Percentiles rank a stretch among this genome's conserved stretches.
Conservation (phyloP, 1,140 invertebrate species). For the Heliconius melpomene region DNA sequence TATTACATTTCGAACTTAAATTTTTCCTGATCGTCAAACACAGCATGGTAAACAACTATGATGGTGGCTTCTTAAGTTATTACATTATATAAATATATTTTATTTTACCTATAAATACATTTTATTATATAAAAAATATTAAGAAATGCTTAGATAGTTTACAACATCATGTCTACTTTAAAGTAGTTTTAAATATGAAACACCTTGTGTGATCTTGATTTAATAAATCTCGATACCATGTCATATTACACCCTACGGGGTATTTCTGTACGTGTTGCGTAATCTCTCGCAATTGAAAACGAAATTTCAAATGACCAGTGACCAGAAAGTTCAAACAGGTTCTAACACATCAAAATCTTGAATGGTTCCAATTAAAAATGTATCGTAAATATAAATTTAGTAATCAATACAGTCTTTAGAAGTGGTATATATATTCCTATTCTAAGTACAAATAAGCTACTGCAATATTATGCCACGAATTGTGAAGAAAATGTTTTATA, state of each 20-base stretch:
- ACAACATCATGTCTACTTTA: background rate
- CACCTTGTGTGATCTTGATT: conserved; percentile 3
- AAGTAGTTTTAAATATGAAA: background rate
- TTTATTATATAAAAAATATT: too few species aligned
- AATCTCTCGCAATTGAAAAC: conserved; percentile 15
- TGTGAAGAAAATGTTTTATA: background rate
- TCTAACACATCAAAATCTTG: background rate
- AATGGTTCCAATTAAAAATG: conserved; percentile 20
- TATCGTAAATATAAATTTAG: conserved; percentile 6
- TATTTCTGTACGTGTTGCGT: conserved; percentile 9
- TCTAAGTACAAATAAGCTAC: background rate
- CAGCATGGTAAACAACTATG: background rate
- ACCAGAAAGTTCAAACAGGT: conserved; percentile 6
- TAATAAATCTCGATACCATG: conserved; percentile 5
- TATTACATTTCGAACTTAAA: background rate
- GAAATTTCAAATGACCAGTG: conserved; percentile 12
- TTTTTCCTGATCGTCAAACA: background rate
- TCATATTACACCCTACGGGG: conserved; percentile 27
- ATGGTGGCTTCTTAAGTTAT: background rate
- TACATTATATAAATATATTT: too few species aligned
- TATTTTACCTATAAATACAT: too few species aligned
- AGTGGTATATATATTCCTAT: background rate
- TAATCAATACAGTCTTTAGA: background rate
- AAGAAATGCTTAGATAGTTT: background rate
- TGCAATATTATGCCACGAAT: background rate